Percentiles rank a stretch among this genome's conserved stretches.
Conservation (phyloP, 2,113 vertebrate genomes). For the Scalopus aquaticus region DNA sequence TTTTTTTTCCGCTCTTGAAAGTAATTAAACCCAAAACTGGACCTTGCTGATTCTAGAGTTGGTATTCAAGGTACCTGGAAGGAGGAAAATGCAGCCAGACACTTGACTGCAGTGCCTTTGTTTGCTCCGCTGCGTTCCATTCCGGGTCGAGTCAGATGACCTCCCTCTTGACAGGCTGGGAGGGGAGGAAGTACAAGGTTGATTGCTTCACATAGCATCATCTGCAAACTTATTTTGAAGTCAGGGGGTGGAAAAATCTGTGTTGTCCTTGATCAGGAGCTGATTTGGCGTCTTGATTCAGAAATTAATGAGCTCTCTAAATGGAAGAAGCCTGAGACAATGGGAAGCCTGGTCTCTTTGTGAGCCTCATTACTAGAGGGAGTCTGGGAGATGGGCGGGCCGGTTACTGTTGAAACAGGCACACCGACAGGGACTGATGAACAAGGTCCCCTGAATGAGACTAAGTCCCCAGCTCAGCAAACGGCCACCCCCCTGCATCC, state of each 20-base stretch:
- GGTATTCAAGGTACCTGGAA: conserved; percentile 28
- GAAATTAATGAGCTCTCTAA: conserved; percentile 70
- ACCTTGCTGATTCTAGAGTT: conserved; percentile 26
- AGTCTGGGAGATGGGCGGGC: background rate
- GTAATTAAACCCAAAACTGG: conserved; percentile 34
- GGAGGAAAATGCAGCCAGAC: background rate
- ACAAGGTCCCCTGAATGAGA: background rate
- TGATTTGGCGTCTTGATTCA: conserved; percentile 62
- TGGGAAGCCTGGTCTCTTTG: conserved; percentile 15
- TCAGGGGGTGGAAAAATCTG: background rate
- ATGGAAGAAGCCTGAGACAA: conserved; percentile 1
- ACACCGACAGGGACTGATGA: background rate
- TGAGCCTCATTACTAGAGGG: background rate
- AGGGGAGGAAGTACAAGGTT: conserved; percentile 29
- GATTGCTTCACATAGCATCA: conserved; percentile 47
- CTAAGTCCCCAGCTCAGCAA: background rate
- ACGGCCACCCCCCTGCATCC: background rate
- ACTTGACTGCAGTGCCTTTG: background rate
- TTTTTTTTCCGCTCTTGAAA: conserved; percentile 11
- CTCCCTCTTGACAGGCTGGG: background rate
- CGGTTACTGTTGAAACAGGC: background rate
- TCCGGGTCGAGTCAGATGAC: conserved; percentile 46
- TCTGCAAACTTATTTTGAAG: conserved; percentile 65
- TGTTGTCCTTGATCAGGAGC: conserved; percentile 55
- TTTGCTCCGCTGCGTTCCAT: conserved; percentile 37